phyloP scores from a whole-genome alignment of 2,888 invertebrate genomes.

The Volucella bombylans region DNA sequence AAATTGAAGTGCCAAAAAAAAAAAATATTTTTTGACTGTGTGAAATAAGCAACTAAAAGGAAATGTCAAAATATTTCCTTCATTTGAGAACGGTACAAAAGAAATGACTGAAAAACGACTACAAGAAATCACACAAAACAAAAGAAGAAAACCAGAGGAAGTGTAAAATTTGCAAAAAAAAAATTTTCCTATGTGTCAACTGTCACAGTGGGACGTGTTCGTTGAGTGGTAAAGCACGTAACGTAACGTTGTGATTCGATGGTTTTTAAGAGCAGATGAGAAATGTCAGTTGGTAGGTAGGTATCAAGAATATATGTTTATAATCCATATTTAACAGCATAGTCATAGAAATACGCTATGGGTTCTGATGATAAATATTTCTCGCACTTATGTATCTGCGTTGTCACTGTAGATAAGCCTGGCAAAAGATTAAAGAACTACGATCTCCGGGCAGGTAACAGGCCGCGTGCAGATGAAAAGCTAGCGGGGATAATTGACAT shows the following conservation, averaged over 20 bases:
- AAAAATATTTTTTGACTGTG: constrained; percentile 34
- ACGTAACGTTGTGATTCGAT: constrained; percentile 1
- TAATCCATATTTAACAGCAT: no score
- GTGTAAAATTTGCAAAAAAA: constrained; percentile 44
- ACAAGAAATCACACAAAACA: constrained; percentile 50
- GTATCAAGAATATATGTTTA: no score
- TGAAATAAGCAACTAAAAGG: constrained; percentile 49
- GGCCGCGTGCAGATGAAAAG: no score
- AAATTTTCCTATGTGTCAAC: not conserved
- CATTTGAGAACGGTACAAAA: not conserved
- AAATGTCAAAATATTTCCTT: constrained; percentile 59
- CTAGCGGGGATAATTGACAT: no score
- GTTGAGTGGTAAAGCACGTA: not conserved
- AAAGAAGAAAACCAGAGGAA: constrained; percentile 40
- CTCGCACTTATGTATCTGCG: no score
- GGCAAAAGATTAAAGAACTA: no score
- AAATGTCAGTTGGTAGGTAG: no score
- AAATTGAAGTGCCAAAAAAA: constrained; percentile 70
- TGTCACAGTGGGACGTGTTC: constrained; percentile 43
- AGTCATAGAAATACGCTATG: no score
- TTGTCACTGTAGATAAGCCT: no score
- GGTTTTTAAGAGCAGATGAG: no score
- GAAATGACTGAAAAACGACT: constrained; percentile 21
- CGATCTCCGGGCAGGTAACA: no score
- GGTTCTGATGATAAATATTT: no score